Conservation (phyloP, 2,113 vertebrate species). For the Aptenodytes forsteri region DNA sequence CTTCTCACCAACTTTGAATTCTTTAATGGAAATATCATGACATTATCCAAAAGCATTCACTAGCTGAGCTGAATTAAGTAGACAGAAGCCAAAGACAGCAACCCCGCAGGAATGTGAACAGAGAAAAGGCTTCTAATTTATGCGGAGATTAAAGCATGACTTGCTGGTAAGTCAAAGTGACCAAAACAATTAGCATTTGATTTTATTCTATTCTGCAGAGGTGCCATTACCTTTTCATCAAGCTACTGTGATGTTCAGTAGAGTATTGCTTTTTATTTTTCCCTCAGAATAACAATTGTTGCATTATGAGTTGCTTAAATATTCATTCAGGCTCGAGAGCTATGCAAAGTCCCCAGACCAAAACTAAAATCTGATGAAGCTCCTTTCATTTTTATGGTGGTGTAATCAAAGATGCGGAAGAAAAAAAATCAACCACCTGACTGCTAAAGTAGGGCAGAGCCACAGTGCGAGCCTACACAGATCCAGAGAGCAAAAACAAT, state of each 20-base stretch:
- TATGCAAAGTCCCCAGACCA: neutral
- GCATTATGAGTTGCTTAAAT: conserved; percentile 57
- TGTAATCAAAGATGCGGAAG: conserved; percentile 15
- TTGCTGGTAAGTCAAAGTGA: conserved; percentile 64
- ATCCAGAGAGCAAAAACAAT: neutral
- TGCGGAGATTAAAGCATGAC: conserved; percentile 48
- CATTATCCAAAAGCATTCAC: conserved; percentile 58
- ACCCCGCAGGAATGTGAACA: conserved; percentile 64
- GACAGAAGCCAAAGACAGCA: conserved; percentile 51
- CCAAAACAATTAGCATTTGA: conserved; percentile 73
- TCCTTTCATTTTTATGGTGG: conserved; percentile 17
- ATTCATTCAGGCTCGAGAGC: conserved; percentile 40
- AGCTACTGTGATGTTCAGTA: neutral
- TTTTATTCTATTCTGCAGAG: conserved; percentile 66
- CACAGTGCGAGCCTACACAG: neutral
- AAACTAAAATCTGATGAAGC: conserved; percentile 49
- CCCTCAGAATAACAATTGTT: conserved; percentile 49
- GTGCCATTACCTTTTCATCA: conserved; percentile 69
- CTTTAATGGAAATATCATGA: conserved; percentile 67
- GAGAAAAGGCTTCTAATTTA: conserved; percentile 66
- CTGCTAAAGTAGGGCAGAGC: conserved; percentile 6
- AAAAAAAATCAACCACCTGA: neutral
- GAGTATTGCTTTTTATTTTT: conserved; percentile 43
- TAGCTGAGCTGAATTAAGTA: conserved; percentile 67
- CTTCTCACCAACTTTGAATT: conserved; percentile 55